Evolutionary conservation across 1,140 invertebrate species (phyloP).

Genomic region (Parasteatoda tepidariorum): DNA sequence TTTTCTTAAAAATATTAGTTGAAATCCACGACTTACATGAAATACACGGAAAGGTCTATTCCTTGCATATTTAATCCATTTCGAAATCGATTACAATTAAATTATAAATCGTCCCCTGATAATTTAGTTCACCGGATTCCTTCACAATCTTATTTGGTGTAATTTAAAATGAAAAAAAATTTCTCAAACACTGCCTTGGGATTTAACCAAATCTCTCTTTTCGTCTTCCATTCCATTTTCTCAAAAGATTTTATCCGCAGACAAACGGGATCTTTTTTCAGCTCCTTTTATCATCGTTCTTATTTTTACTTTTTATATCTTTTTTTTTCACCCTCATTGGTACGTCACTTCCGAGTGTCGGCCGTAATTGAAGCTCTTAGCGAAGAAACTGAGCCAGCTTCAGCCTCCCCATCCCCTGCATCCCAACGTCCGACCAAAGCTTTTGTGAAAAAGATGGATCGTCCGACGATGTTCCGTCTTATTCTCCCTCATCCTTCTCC

Average conservation of each 20-base stretch:
- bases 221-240: neutral
- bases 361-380: constrained; percentile 58
- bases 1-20: too few relatives aligned
- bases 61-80: too few relatives aligned
- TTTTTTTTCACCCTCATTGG: constrained; percentile 6
- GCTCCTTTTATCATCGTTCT: neutral
- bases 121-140: too few relatives aligned
- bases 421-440: neutral
- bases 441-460: constrained; percentile 50
- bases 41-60: too few relatives aligned
- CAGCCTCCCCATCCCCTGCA: neutral
- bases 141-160: too few relatives aligned
- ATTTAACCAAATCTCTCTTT: constrained; percentile 34
- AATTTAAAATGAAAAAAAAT: too few relatives aligned
- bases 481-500: neutral
- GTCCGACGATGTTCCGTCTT: constrained; percentile 13
- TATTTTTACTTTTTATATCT: neutral
- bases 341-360: constrained; percentile 31
- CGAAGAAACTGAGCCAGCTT: constrained; percentile 10
- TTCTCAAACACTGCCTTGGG: neutral
- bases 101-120: too few relatives aligned
- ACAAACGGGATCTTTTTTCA: neutral
- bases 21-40: too few relatives aligned
- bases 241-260: neutral
- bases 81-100: too few relatives aligned